These are phyloP conservation scores for Noctua pronuba DNA, from an alignment of 2,888 invertebrate genomes.

Conservation along the genomic window DNA sequence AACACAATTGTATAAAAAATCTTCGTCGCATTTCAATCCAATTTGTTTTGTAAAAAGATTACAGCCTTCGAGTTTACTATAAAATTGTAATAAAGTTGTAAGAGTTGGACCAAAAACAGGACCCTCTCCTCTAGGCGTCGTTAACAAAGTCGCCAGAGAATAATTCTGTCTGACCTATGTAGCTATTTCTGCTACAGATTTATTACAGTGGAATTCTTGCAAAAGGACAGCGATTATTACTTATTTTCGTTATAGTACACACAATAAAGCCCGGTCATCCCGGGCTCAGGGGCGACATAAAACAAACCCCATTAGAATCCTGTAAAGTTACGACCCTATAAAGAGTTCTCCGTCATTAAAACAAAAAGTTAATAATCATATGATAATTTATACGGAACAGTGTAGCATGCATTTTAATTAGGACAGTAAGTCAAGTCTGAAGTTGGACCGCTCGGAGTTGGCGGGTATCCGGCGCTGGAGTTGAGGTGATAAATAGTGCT, in stretches of 20 bases:
- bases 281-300: slow-evolving; percentile 59
- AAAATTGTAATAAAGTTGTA: slow-evolving; percentile 33
- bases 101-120: slow-evolving; percentile 31
- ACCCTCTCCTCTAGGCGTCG: slow-evolving; percentile 41
- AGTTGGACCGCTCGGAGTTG: slow-evolving; percentile 68
- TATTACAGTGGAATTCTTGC: slow-evolving; percentile 56
- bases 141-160: slow-evolving; percentile 61
- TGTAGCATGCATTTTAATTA: slow-evolving; percentile 75
- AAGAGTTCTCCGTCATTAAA: slow-evolving; percentile 68
- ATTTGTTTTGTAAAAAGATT: slow-evolving; percentile 41
- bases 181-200: slow-evolving; percentile 62
- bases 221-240: slow-evolving; percentile 64
- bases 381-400: slow-evolving; percentile 68
- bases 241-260: slow-evolving; percentile 60
- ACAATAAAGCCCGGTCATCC: slow-evolving; percentile 64
- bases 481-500: slow-evolving; percentile 74
- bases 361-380: slow-evolving; percentile 71
- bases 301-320: slow-evolving; percentile 70
- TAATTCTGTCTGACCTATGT: slow-evolving; percentile 58
- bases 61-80: slow-evolving; percentile 28
- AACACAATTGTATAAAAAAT: slow-evolving; percentile 44
- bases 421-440: slow-evolving; percentile 67
- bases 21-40: slow-evolving; percentile 32
- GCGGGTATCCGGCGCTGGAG: slow-evolving; percentile 64
- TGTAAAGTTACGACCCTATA: slow-evolving; percentile 69